Evolutionary conservation across 1,140 invertebrate genomes (phyloP), one percentile per base, ranked within the genome.

Genomic region (Stegodyphus mimosarum): DNA sequence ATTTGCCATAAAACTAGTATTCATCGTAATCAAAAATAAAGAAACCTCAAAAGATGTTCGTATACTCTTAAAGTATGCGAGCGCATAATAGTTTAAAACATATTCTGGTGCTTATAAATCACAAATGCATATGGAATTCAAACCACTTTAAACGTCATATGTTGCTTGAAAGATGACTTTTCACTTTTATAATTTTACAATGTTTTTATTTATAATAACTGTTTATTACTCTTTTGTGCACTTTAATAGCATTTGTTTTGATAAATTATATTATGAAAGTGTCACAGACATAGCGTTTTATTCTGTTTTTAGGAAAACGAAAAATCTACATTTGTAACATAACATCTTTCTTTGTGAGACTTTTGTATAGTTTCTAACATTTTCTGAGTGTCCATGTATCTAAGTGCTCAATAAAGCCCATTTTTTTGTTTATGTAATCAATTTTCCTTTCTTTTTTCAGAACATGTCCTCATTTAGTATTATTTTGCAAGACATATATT

Each of bases 341-440:
- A 84, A 75, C 73, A 67, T 84, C 64, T 67, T 7, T 51, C 33
- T 69, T 75, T 75, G 17, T 64, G 55, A 48, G 33, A 75, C 63
- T 67, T 75, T 75, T 84, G 81, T 84, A 84, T 76, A 84, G 81
- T 69, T 74, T 74, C 73, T 84, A 84, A 84, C 81, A 67, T 55
- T 84, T 75, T 76, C 66, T 33, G 50, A 70, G 55, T 48, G 81
- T 84, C 64, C 51, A 55, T 75, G 72, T 84, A 84, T 69, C 66
- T 70, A n/a, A 84, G 81, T 84, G 81, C 81, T 84, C 81, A 84
- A 84, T 84, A 84, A 84, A 84, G 81, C 64, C 64, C n/a, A 7
- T 66, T 67, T 6, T 9, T 60, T 60, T 9, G 9, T 10, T 60
- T 10, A 60, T 60, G 15, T 33, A 33, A 33, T 33, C 33, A 33